Conservation (phyloP, 2,888 invertebrate species). For the Dynastes grantii region DNA sequence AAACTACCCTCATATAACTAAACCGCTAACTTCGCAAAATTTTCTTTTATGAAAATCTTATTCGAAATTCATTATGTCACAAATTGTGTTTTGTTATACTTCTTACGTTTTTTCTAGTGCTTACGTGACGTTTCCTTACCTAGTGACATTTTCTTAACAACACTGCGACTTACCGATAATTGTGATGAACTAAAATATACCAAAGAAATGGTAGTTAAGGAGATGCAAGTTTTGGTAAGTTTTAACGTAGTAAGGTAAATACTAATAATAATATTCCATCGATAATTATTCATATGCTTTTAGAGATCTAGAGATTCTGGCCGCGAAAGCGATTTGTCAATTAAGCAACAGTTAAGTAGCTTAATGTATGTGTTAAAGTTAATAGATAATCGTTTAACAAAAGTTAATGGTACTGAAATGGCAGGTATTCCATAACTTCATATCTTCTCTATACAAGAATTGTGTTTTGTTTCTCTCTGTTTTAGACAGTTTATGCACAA, state of each 20-base stretch:
- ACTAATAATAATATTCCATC: no score
- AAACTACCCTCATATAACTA: no score
- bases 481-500: slow-evolving; percentile 44
- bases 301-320: slow-evolving; percentile 88
- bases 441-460: no score
- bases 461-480: not conserved
- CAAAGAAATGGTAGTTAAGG: slow-evolving; percentile 84
- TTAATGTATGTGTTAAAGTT: slow-evolving; percentile 85
- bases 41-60: no score
- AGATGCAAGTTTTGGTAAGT: slow-evolving; percentile 83
- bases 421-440: slow-evolving; percentile 45
- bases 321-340: slow-evolving; percentile 85
- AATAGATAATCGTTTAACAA: slow-evolving; percentile 75
- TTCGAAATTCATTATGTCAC: no score
- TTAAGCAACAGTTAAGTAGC: slow-evolving; percentile 91
- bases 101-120: slow-evolving; percentile 76
- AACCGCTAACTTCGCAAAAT: no score
- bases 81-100: no score
- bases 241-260: not conserved
- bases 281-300: not conserved
- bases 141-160: slow-evolving; percentile 88
- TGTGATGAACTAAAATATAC: slow-evolving; percentile 89
- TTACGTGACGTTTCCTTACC: slow-evolving; percentile 82
- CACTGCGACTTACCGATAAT: slow-evolving; percentile 84
- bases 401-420: slow-evolving; percentile 65